Evolutionary conservation across 1,140 invertebrate species (phyloP).

Genomic region (Oscheius sp.): DNA sequence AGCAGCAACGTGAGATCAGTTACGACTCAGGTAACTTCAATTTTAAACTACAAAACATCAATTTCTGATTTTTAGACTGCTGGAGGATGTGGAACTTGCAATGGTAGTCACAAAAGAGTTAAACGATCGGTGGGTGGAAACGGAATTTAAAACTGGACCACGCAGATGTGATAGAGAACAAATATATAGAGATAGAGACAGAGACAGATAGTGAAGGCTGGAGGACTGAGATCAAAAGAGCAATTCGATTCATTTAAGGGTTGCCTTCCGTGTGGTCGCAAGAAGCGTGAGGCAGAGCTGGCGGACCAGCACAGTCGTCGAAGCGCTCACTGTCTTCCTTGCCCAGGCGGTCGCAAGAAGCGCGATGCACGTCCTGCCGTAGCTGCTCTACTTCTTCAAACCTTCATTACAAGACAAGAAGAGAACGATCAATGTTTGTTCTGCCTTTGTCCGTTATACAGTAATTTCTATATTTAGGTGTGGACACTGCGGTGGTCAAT

Average conservation of each 20-base stretch:
- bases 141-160: too few species aligned
- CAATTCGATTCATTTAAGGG: not conserved
- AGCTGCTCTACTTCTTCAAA: not conserved
- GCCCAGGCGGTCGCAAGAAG: not conserved
- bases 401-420: not conserved
- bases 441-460: not conserved
- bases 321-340: not conserved
- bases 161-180: too few species aligned
- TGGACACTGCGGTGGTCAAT: not conserved
- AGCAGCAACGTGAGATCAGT: not conserved
- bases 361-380: not conserved
- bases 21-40: not conserved
- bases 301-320: not conserved
- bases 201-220: too few species aligned
- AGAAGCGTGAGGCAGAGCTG: not conserved
- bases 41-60: too few species aligned
- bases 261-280: not conserved
- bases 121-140: not conserved
- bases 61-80: too few species aligned
- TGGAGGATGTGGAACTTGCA: conserved; percentile 6
- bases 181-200: not conserved
- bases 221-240: too few species aligned
- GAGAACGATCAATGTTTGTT: not conserved
- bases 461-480: not conserved
- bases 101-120: not conserved